These are phyloP conservation scores for Malaclemys terrapin DNA, from an alignment of 2,113 vertebrate genomes.

Conservation along the genomic window DNA sequence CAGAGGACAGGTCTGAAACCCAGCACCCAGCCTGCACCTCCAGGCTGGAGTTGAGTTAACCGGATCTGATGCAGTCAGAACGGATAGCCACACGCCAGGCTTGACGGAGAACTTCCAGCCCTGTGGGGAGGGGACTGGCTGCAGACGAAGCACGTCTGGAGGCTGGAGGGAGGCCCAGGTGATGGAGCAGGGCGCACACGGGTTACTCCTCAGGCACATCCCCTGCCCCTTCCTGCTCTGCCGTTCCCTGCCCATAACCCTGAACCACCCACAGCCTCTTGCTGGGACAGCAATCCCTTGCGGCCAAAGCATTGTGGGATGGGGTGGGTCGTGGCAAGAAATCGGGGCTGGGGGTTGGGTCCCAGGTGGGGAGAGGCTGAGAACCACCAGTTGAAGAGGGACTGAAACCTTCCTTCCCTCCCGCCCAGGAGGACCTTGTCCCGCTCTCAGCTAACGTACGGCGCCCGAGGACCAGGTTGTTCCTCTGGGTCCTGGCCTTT, in stretches of 20 bases:
- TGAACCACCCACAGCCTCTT: too few relatives aligned
- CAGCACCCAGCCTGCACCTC: neutral
- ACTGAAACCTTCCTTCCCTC: neutral
- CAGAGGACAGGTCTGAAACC: neutral
- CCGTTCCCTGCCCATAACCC: accelerated
- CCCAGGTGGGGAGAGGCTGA: neutral
- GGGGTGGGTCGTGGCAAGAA: neutral
- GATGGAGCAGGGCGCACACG: neutral
- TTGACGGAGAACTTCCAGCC: neutral
- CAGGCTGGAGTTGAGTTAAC: conserved; percentile 34
- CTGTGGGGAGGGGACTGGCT: neutral
- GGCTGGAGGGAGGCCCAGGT: neutral
- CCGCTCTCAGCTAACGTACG: neutral
- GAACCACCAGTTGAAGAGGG: neutral
- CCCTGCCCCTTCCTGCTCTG: accelerated
- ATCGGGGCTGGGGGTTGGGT: neutral
- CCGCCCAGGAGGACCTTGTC: neutral
- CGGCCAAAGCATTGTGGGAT: neutral
- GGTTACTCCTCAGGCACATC: accelerated
- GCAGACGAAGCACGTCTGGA: neutral
- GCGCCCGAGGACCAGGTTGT: neutral
- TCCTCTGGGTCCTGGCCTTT: neutral
- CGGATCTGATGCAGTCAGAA: conserved; percentile 56
- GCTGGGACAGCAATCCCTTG: neutral
- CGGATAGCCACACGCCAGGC: neutral